Base-by-base conservation (phyloP, 2,888 invertebrate species). In the Psylliodes chrysocephalus region DNA sequence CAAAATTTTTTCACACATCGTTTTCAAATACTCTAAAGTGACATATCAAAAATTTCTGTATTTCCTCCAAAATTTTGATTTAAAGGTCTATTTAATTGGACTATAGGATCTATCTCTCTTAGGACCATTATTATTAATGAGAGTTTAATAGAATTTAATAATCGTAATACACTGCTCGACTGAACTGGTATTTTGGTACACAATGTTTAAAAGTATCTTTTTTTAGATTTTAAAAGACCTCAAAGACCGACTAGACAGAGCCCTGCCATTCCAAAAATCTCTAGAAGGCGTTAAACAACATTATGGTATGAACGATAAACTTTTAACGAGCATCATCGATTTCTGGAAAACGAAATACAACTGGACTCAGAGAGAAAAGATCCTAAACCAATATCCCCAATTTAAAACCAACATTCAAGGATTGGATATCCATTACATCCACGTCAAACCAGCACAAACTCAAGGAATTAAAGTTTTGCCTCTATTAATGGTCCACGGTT, bases 291-390 rank as follows among this genome's bases (percentile, higher is more conserved):
- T 85, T 0, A 88, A 87, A 4, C 95, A 94, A 81, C 86, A 89
- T 63, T 95, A 95, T 75, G 96, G 96, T 1, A 90, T 95, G 78
- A 92, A 93, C 75, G 83, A 90, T 0, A 84, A 88, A 35, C 89
- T 89, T 67, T 80, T 95, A 2, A 83, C 85, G 7, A 85, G 86
- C 67, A 84, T 95, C 12, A 79, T 93, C 0, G 86, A 90, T 40
- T 91, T 91, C 79, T 97, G 97, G 97, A 85, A 80, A 19, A 85
- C 85, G 1, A 85, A 88, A 57, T 93, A 90, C 78, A 85, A 90
- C 72, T 93, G 91, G 91, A 84, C 89, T 7, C 87, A 90, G 76
- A 78, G 80, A 2, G 93, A 93, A 75, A 77, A 78, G 10, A 81
- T 84, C 49, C 77, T 93, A 30, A 93, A 93, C 75, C 80, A 85